Percentiles rank a stretch among this genome's conserved stretches.
phyloP scores from a whole-genome alignment of 53 echinoderm and acorn worm species.

The Stichopus horrens region DNA sequence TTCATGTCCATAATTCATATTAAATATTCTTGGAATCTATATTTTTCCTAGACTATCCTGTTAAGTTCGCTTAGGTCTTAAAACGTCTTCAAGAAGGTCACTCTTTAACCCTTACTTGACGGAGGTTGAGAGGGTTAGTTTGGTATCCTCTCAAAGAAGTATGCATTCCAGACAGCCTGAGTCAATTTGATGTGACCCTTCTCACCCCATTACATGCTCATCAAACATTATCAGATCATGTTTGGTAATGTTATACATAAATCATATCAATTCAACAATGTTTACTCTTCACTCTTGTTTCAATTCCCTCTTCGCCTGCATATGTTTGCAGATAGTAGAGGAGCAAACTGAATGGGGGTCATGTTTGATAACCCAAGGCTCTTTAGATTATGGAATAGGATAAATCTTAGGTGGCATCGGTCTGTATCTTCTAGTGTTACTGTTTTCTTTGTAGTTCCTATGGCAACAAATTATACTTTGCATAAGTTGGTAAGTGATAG shows the following conservation, averaged over 20 bases:
- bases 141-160: background rate
- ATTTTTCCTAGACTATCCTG: too few species aligned
- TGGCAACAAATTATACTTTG: background rate
- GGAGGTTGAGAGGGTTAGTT: background rate
- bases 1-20: too few species aligned
- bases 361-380: background rate
- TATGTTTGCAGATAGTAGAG: background rate
- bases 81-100: too few species aligned
- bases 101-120: too few species aligned
- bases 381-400: background rate
- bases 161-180: background rate
- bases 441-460: background rate
- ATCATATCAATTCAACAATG: background rate
- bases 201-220: constrained; percentile 18
- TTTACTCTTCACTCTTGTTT: background rate
- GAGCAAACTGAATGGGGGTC: background rate
- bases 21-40: too few species aligned
- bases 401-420: too few species aligned
- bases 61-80: too few species aligned
- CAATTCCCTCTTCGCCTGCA: background rate
- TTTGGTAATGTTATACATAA: constrained; percentile 3
- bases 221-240: background rate
- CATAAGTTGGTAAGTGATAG: background rate
- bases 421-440: too few species aligned
- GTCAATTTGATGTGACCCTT: background rate